Evolutionary conservation across 2,113 vertebrate species (phyloP).

Genomic region (Agapornis roseicollis): DNA sequence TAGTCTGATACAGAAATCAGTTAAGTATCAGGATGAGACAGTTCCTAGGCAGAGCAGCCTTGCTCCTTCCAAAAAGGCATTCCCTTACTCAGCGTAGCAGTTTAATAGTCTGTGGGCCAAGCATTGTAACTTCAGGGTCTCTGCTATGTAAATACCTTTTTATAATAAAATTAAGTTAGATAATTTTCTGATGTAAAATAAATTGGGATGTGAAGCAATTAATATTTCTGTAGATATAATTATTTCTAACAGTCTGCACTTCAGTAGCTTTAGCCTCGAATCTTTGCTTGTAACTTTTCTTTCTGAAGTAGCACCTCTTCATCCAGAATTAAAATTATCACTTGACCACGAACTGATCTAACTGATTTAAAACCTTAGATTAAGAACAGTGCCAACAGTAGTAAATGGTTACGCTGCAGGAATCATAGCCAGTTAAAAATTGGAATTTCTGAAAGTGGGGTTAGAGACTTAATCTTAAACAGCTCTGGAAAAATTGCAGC

Average conservation of each 20-base stretch:
- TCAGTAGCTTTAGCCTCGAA: neutral
- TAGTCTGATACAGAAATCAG: neutral
- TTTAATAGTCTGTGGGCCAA: neutral
- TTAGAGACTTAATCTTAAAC: constrained; percentile 13
- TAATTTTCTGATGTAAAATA: neutral
- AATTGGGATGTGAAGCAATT: neutral
- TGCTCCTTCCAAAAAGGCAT: neutral
- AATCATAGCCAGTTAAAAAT: constrained; percentile 17
- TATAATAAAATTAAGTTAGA: neutral
- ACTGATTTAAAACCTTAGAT: neutral
- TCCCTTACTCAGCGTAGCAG: neutral
- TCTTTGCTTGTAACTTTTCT: neutral
- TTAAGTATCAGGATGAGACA: neutral
- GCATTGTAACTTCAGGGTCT: neutral
- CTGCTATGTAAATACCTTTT: neutral
- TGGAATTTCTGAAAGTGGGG: constrained; percentile 25
- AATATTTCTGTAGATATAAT: neutral
- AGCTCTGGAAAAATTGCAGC: constrained; percentile 41
- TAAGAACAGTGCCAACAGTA: neutral
- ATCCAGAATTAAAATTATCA: neutral
- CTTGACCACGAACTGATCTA: neutral
- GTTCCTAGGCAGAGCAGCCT: neutral
- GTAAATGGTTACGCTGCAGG: constrained; percentile 26
- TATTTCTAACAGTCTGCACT: neutral
- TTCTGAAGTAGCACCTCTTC: neutral